These are phyloP conservation scores for Megaustenia siamemsis DNA, from an alignment of 2,888 invertebrate genomes.

Conservation along the genomic window DNA sequence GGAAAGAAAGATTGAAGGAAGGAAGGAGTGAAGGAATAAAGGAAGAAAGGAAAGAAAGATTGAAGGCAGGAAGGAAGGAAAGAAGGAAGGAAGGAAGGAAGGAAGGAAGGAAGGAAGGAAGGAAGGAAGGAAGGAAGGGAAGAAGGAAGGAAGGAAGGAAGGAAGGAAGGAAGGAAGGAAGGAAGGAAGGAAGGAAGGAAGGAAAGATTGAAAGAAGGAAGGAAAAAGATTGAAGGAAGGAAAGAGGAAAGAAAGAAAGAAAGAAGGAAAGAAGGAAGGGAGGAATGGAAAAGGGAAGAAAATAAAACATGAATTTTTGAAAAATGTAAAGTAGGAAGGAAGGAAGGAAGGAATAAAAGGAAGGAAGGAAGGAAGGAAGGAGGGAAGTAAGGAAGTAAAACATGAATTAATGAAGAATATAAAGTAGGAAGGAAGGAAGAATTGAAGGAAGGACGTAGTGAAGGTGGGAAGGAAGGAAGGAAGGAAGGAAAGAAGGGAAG, in stretches of 20 bases:
- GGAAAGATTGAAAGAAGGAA: background rate
- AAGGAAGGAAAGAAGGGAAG: background rate
- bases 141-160: too few species aligned
- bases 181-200: background rate
- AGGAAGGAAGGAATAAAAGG: background rate
- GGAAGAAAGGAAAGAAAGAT: too few species aligned
- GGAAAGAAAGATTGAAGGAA: too few species aligned
- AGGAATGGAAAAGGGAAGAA: background rate
- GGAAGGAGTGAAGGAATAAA: too few species aligned
- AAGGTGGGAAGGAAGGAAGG: background rate
- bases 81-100: too few species aligned
- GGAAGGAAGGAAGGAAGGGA: too few species aligned
- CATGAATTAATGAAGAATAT: too few species aligned
- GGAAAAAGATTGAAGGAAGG: background rate
- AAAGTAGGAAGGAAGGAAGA: too few species aligned
- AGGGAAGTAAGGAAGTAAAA: too few species aligned
- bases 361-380: background rate
- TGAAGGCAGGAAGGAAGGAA: too few species aligned
- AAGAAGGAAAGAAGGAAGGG: background rate
- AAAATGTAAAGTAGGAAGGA: background rate
- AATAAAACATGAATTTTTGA: background rate
- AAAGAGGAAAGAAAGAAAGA: background rate
- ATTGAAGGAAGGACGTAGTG: background rate
- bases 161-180: background rate
- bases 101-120: too few species aligned